phyloP scores from a whole-genome alignment of 1,140 invertebrate genomes.

The Eupristina koningsbergeri region DNA sequence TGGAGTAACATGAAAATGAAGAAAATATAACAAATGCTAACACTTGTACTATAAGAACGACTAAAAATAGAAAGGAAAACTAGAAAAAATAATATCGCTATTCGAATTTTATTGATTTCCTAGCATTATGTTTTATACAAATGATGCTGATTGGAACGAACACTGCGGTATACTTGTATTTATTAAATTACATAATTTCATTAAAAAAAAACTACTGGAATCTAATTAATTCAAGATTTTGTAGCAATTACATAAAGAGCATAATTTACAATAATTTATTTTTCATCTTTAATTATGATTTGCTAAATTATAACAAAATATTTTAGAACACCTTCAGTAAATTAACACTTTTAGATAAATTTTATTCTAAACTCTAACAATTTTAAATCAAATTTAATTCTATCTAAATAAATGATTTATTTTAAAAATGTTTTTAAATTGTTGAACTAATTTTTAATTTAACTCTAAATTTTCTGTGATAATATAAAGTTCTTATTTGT shows the following conservation, averaged over 20 bases:
- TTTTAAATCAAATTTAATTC: no score
- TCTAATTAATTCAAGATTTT: constrained; percentile 13
- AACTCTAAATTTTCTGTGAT: constrained; percentile 21
- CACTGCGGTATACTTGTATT: neutral
- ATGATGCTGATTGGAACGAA: no score
- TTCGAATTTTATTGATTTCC: no score
- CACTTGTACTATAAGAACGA: no score
- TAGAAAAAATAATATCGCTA: no score
- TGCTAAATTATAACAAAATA: constrained; percentile 31
- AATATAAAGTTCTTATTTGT: constrained; percentile 44
- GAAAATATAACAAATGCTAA: no score
- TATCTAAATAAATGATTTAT: neutral
- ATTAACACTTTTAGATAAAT: no score
- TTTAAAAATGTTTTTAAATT: constrained; percentile 12
- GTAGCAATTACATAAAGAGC: constrained; percentile 11
- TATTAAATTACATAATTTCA: constrained; percentile 6
- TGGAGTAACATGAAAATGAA: no score
- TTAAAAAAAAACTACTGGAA: neutral
- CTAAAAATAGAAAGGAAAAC: no score
- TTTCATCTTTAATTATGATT: constrained; percentile 12
- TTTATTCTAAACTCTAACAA: no score
- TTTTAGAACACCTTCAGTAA: constrained; percentile 18
- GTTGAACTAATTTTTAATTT: constrained; percentile 18
- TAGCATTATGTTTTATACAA: no score
- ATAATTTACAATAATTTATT: constrained; percentile 18